Conservation (phyloP, 92 coral and sea anemone species). For the Pocillopora meandrina region DNA sequence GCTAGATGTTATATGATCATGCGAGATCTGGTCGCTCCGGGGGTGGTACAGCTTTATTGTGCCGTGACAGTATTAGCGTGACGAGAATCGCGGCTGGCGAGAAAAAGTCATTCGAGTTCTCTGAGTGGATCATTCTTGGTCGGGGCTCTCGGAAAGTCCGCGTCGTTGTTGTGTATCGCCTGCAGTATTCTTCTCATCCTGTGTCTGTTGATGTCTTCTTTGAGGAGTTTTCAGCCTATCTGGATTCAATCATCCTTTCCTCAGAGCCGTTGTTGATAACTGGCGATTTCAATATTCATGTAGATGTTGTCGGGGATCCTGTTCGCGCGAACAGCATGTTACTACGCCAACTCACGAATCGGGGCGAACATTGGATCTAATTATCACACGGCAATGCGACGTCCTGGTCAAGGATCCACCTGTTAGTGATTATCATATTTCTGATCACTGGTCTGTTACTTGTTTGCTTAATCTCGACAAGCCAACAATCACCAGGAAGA, state of each 20-base stretch:
- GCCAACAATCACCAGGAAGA: constrained; percentile 14
- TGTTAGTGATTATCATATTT: background rate
- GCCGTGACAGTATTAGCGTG: too few species aligned
- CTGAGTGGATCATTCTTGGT: constrained; percentile 57
- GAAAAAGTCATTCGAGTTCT: constrained; percentile 56
- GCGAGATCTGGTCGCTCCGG: too few species aligned
- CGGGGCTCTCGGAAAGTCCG: constrained; percentile 37
- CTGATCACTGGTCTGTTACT: constrained; percentile 29
- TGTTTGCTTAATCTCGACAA: constrained; percentile 29
- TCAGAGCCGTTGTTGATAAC: constrained; percentile 46
- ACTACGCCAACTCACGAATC: too few species aligned
- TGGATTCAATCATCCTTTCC: constrained; percentile 40
- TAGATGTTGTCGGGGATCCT: constrained; percentile 26
- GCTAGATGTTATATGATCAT: too few species aligned
- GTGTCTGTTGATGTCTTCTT: constrained; percentile 26
- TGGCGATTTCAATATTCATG: background rate
- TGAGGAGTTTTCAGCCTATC: constrained; percentile 36
- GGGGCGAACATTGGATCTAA: too few species aligned
- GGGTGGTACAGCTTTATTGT: too few species aligned
- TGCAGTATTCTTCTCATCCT: constrained; percentile 54
- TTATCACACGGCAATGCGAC: too few species aligned
- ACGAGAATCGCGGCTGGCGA: constrained; percentile 14
- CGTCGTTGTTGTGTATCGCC: constrained; percentile 39
- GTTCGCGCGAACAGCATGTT: background rate
- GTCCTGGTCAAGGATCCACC: too few species aligned